phyloP scores from a whole-genome alignment of 64 coral and sea anemone genomes.

The Montipora foliosa region DNA sequence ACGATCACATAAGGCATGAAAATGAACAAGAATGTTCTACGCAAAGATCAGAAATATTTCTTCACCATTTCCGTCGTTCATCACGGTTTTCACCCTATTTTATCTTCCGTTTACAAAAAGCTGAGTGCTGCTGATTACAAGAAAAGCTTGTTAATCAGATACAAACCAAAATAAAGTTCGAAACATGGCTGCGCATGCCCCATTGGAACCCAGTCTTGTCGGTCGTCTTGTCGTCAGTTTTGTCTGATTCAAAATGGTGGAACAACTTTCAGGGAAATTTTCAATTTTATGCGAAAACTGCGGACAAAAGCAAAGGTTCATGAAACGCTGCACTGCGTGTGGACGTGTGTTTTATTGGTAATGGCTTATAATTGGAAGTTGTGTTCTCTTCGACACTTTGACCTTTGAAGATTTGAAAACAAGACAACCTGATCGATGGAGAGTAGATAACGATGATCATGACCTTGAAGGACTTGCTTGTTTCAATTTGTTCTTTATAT shows the following conservation, averaged over 20 bases:
- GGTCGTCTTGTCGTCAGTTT: not conserved
- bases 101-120: not conserved
- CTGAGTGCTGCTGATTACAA: not conserved
- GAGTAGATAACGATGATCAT: too few species aligned
- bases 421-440: too few species aligned
- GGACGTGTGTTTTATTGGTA: conserved; percentile 87
- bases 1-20: not conserved
- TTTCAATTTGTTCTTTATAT: too few species aligned
- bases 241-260: conserved; percentile 70
- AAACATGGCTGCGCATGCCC: conserved; percentile 52
- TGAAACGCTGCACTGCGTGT: conserved; percentile 87
- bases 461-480: too few species aligned
- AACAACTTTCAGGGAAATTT: not conserved
- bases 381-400: too few species aligned
- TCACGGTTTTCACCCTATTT: conserved; percentile 19
- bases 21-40: not conserved
- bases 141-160: not conserved
- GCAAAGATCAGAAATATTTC: not conserved
- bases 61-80: conserved; percentile 68
- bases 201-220: not conserved
- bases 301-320: conserved; percentile 62
- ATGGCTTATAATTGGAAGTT: not conserved
- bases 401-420: too few species aligned
- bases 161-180: conserved; percentile 73
- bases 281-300: conserved; percentile 66